Base-by-base conservation (phyloP, 1,140 invertebrate species). In the Bactericera cockerelli region DNA sequence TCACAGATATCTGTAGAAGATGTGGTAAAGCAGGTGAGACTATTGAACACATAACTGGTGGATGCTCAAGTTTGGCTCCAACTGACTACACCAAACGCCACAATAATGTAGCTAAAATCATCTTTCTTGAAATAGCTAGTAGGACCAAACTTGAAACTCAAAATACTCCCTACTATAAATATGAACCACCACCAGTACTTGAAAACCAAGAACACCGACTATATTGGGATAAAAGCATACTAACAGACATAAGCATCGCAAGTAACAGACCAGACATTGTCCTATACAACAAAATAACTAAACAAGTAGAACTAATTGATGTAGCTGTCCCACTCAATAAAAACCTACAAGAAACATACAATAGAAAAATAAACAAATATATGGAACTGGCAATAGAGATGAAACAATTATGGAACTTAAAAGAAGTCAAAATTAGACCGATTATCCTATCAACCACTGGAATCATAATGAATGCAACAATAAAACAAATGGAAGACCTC, bases 61-160 rank as follows among this genome's bases (percentile, higher is more conserved):
- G 6, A 28, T 56, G 55, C 25, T n/a, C 55, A 26, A 28, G 2
- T 6, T 22, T 56, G 6, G 22, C 55, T 8, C 55, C 2, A n/a
- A 26, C 6, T 11, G 55, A 56, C 55, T 56, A 56, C 16, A 2
- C n/a, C 4, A 24, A 56, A 56, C 6, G 55, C 6, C 55, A 56
- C 55, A 56, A 56, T 16, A 24, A 56, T 26, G 22, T 54, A 54
- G 13, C 13, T 21, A 54, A 54, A 54, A 54, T 54, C 49, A 13
- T 54, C 8, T 22, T 14, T 22, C 49, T 14, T 16, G 49, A n/a
- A n/a, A n/a, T n/a, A n/a, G n/a, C n/a, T n/a, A n/a, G n/a, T n/a
- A n/a, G n/a, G n/a, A n/a, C n/a, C 49, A 36, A 36, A 10, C 33
- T 36, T 16, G 33, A 36, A 16, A 36, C 33, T 16, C 33, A 36